A percentile compares a stretch with the other conserved stretches of the same genome.
phyloP scores from a whole-genome alignment of 2,113 vertebrate genomes.

The Rhinopomastus cyanomelas region DNA sequence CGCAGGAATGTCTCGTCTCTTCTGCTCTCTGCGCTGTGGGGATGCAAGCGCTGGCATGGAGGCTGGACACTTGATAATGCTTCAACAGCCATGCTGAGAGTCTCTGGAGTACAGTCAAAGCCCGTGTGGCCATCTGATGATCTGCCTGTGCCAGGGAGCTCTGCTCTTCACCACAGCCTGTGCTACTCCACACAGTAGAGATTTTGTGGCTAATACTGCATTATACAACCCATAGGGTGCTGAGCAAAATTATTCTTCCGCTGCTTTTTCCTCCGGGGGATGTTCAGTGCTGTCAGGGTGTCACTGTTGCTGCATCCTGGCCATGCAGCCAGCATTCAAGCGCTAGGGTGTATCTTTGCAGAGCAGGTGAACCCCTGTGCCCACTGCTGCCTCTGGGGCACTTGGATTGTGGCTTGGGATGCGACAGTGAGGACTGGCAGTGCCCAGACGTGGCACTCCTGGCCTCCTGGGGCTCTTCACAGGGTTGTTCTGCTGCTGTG shows the following conservation, averaged over 20 bases:
- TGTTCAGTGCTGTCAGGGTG: neutral
- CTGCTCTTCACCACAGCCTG: neutral
- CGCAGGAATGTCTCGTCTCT: neutral
- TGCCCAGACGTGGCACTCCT: rapidly evolving
- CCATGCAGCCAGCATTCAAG: neutral
- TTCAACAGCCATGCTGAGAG: neutral
- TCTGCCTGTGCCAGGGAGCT: neutral
- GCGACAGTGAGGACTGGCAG: too few relatives aligned
- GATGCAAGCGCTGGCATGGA: neutral
- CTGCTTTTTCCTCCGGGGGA: neutral
- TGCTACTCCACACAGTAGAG: neutral
- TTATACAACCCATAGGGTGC: neutral
- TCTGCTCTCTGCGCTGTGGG: neutral
- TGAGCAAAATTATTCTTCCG: neutral
- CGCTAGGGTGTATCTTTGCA: rapidly evolving
- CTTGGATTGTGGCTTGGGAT: too few relatives aligned
- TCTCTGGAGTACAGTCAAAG: neutral
- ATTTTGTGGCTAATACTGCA: neutral
- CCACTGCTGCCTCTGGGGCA: too few relatives aligned
- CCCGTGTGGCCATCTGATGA: neutral
- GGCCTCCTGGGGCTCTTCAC: rapidly evolving
- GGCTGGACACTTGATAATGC: neutral
- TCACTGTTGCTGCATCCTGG: too few relatives aligned
- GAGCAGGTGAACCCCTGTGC: too few relatives aligned
- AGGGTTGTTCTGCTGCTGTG: neutral